Conservation (phyloP, 2,888 invertebrate genomes). For the Cetonia aurata region DNA sequence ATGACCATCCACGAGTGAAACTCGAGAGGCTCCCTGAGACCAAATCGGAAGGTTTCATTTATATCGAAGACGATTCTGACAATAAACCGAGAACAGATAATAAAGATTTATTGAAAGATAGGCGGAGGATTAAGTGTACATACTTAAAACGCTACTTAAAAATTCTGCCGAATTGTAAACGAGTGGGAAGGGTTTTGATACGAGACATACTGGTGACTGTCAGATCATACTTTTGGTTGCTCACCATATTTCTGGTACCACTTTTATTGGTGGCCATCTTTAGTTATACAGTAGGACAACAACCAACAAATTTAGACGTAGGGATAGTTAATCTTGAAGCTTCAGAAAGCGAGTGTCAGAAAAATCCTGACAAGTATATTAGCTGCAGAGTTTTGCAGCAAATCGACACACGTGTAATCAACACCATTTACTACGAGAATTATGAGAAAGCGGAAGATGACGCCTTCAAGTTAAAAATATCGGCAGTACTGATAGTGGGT, state of each 20-base stretch:
- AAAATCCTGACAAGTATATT: constrained; percentile 28
- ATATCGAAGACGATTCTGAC: constrained; percentile 43
- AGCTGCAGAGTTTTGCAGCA: constrained; percentile 48
- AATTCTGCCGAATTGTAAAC: constrained; percentile 39
- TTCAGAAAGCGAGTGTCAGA: constrained; percentile 25
- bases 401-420: constrained; percentile 44
- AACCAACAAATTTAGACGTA: constrained; percentile 45
- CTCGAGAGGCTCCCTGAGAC: constrained; percentile 38
- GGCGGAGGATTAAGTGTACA: constrained; percentile 5
- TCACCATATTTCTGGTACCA: constrained; percentile 46
- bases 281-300: constrained; percentile 47
- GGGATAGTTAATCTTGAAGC: constrained; percentile 49
- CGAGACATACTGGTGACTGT: constrained; percentile 44
- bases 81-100: not conserved
- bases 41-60: constrained; percentile 51
- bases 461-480: constrained; percentile 46
- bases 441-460: constrained; percentile 41
- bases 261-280: constrained; percentile 45
- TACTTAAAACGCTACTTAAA: constrained; percentile 11
- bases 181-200: constrained; percentile 33
- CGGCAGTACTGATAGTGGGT: constrained; percentile 45
- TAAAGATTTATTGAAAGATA: not conserved
- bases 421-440: constrained; percentile 18
- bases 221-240: constrained; percentile 43
- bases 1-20: constrained; percentile 47